Evolutionary conservation across 2,797 vertebrate genomes (phyloP).

Genomic region (Peromyscus aztecus): DNA sequence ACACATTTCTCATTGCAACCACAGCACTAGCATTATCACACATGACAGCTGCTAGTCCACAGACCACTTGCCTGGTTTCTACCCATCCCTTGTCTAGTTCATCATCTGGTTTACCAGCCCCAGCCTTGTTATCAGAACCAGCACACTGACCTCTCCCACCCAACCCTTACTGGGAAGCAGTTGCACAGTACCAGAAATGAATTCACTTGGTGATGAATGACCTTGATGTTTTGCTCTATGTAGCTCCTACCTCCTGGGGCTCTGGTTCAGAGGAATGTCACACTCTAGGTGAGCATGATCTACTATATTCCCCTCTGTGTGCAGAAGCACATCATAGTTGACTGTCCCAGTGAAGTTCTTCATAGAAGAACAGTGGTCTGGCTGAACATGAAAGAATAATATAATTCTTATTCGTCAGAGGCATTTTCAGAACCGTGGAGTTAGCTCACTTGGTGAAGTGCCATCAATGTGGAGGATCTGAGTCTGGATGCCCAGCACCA

Average conservation of each 20-base stretch:
- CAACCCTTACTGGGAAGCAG: background rate
- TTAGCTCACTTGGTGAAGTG: background rate
- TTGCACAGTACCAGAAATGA: background rate
- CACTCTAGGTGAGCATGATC: background rate
- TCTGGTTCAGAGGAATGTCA: background rate
- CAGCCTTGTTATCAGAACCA: too few relatives aligned
- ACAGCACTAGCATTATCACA: background rate
- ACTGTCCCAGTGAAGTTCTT: background rate
- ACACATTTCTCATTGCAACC: background rate
- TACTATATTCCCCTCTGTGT: background rate
- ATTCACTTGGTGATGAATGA: fast-evolving
- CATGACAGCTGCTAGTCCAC: background rate
- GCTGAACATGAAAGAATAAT: background rate
- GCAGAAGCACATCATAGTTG: background rate
- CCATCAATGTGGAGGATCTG: background rate
- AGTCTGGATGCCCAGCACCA: too few relatives aligned
- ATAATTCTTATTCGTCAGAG: background rate
- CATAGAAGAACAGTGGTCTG: background rate
- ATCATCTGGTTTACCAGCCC: background rate
- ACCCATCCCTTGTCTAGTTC: background rate
- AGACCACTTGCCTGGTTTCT: background rate
- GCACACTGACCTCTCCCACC: background rate
- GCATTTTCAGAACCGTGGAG: background rate
- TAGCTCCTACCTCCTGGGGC: too few relatives aligned
- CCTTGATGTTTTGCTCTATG: background rate